phyloP scores from a whole-genome alignment of 2,888 invertebrate genomes.

The Rhingia campestris region DNA sequence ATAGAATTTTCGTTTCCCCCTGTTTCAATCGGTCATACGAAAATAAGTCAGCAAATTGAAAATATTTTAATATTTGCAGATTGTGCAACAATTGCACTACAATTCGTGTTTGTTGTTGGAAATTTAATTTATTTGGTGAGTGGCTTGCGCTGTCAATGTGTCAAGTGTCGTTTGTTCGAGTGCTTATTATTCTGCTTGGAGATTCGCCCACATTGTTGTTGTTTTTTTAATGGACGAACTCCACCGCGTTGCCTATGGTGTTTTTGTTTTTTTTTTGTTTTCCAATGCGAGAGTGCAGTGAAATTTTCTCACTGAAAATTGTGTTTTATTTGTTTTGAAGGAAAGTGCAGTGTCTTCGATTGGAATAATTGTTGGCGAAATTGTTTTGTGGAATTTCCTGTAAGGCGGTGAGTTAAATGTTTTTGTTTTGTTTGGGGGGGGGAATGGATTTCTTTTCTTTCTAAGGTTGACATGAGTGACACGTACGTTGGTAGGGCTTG shows the following conservation, averaged over 20 bases:
- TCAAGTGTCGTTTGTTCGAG: conserved; percentile 26
- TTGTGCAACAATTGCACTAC: neutral
- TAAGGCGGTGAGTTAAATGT: conserved; percentile 59
- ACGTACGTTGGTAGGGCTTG: neutral
- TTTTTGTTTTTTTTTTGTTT: conserved; percentile 24
- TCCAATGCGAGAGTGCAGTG: conserved; percentile 24
- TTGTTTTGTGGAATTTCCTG: conserved; percentile 33
- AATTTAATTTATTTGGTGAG: conserved; percentile 27
- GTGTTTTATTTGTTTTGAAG: conserved; percentile 11
- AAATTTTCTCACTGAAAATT: conserved; percentile 35
- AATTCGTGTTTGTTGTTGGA: neutral
- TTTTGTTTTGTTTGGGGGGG: conserved; percentile 60
- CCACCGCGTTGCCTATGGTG: conserved; percentile 38
- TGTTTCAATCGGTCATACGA: neutral
- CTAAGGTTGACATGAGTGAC: conserved; percentile 15
- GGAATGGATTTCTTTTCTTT: conserved; percentile 16
- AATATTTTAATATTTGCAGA: neutral
- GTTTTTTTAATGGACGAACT: conserved; percentile 24
- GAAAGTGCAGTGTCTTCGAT: conserved; percentile 33
- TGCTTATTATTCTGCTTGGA: neutral
- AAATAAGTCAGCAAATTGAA: conserved; percentile 10
- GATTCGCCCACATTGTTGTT: conserved; percentile 1
- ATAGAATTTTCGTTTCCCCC: neutral
- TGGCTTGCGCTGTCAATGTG: conserved; percentile 39
- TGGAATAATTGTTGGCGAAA: conserved; percentile 46